phyloP scores from a whole-genome alignment of 2,888 invertebrate species.

The Athrips mouffetella region DNA sequence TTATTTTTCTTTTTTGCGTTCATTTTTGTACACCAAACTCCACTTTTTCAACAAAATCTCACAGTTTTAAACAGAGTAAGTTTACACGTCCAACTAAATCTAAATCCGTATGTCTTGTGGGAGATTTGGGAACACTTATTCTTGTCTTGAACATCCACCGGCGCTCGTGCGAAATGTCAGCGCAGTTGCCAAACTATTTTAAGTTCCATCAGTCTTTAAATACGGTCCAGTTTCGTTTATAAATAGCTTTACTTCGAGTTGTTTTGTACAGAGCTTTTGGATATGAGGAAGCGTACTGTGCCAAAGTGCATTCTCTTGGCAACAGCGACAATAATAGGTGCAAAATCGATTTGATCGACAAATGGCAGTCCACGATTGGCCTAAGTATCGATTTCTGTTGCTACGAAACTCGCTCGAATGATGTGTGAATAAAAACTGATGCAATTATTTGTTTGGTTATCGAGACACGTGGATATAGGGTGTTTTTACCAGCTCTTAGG shows the following conservation, averaged over 20 bases:
- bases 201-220: not conserved
- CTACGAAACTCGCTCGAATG: no score
- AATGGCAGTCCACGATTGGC: not conserved
- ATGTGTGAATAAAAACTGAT: no score
- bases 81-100: constrained; percentile 49
- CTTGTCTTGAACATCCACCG: constrained; percentile 52
- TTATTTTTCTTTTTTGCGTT: constrained; percentile 64
- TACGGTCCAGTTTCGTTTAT: constrained; percentile 21
- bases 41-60: not conserved
- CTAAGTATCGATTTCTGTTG: constrained; percentile 1
- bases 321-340: constrained; percentile 37
- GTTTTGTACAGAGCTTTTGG: constrained; percentile 24
- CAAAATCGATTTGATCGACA: constrained; percentile 18
- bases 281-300: constrained; percentile 46
- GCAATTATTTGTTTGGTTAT: no score
- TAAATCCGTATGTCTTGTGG: constrained; percentile 63
- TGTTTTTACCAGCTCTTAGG: no score
- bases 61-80: constrained; percentile 17
- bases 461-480: no score
- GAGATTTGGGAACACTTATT: constrained; percentile 59
- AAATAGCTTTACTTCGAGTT: constrained; percentile 12
- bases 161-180: constrained; percentile 64
- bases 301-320: constrained; percentile 40
- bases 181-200: constrained; percentile 2
- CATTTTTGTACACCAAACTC: no score